Percentiles rank a stretch among this genome's conserved stretches.
Conservation (phyloP, 2,797 vertebrate genomes). For the Propithecus deckenii region DNA sequence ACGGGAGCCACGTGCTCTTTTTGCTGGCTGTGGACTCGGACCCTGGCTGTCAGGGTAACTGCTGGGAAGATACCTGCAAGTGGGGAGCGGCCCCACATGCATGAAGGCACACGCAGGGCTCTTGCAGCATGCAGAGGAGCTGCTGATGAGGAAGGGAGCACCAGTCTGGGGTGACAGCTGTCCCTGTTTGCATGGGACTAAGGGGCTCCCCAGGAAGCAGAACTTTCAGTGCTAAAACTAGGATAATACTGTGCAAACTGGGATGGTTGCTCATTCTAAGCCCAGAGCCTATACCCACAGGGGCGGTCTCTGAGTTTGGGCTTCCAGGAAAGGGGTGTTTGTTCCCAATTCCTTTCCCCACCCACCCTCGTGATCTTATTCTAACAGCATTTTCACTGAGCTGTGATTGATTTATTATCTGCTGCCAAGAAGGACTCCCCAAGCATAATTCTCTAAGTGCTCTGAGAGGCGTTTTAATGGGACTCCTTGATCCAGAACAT, state of each 20-base stretch:
- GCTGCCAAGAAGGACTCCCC: conserved; percentile 55
- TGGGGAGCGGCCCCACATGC: neutral
- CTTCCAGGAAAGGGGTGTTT: neutral
- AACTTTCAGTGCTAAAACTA: neutral
- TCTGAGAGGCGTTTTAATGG: conserved; percentile 43
- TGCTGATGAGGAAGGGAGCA: neutral
- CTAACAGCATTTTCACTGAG: conserved; percentile 34
- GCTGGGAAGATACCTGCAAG: neutral
- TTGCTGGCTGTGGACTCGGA: neutral
- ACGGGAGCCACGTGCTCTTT: neutral
- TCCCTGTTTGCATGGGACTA: neutral
- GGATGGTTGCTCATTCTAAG: neutral
- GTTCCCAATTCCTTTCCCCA: neutral
- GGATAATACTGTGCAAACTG: neutral
- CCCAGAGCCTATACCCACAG: conserved; percentile 33
- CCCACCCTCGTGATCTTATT: neutral
- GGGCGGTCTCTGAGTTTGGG: conserved; percentile 38
- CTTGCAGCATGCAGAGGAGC: neutral
- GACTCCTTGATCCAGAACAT: conserved; percentile 69
- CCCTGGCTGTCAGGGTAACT: neutral
- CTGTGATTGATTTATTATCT: conserved; percentile 65
- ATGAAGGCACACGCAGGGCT: neutral
- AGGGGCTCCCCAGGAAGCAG: neutral
- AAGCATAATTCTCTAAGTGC: conserved; percentile 63
- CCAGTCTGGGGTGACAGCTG: neutral